Conservation (phyloP, 30 jellyfish, hydroid and myxozoan genomes). For the Chironex yamaguchii region DNA sequence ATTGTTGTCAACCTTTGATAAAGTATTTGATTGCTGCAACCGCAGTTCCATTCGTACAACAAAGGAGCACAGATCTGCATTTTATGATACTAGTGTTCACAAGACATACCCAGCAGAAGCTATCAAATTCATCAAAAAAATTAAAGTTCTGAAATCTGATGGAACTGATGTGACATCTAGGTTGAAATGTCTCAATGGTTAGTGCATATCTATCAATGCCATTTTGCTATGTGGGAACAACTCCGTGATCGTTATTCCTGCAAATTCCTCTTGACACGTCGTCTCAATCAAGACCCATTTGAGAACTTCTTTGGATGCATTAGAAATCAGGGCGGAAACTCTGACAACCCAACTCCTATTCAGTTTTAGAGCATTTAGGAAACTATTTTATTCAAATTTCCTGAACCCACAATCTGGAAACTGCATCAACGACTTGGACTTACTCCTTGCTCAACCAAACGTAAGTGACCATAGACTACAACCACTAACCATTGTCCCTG, state of each 20-base stretch:
- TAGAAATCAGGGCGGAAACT: conserved; percentile 27
- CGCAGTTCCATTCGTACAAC: background rate
- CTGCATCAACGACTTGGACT: too few relatives aligned
- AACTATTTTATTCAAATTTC: background rate
- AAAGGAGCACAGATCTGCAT: background rate
- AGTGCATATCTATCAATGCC: conserved; percentile 34
- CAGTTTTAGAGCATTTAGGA: conserved; percentile 39
- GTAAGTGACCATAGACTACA: too few relatives aligned
- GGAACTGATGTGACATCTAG: background rate
- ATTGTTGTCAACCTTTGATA: background rate
- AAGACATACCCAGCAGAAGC: background rate
- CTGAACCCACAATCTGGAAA: background rate
- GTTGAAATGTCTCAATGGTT: conserved; percentile 33
- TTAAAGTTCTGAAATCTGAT: background rate
- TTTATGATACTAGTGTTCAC: background rate
- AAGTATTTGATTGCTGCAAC: conserved; percentile 27
- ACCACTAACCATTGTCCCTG: too few relatives aligned
- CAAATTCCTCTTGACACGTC: conserved; percentile 38
- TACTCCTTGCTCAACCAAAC: too few relatives aligned
- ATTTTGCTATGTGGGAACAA: conserved; percentile 3
- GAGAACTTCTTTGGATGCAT: conserved; percentile 41
- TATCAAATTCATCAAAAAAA: background rate
- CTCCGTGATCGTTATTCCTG: background rate
- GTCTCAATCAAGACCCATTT: conserved; percentile 39
- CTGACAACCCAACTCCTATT: conserved; percentile 61